Evolutionary conservation across 2,797 vertebrate species (phyloP), one percentile per base, ranked within the genome.

Genomic region (Enteromius trimaculatus): DNA sequence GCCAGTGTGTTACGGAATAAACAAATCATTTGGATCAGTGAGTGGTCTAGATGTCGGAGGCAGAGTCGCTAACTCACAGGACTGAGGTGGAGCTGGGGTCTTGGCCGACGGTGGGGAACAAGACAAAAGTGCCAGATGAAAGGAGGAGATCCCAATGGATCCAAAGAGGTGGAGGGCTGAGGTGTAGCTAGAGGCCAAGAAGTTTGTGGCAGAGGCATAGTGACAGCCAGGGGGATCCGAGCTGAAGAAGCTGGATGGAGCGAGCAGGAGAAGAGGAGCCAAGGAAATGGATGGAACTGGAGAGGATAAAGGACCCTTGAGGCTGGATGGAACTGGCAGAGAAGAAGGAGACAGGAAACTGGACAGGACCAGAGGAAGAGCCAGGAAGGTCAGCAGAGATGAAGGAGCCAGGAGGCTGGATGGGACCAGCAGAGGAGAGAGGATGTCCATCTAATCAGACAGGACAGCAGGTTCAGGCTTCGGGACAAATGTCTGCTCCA

Each of bases 1-100:
- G 37, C 37, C 37, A 34, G 3, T 86, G 85, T 88, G 85, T 53
- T 21, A 21, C 2, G 2, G 19, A 53, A 53, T 53, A 2, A 53
- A 53, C 51, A 53, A 53, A 64, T 31, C 14, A 17, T 17, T 64
- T 64, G 26, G 2, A 8, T 64, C 14, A 64, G 3, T 31, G 26
- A 53, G 19, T 53, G 51, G 2, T 53, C 51, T 53, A 2, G 19
- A 21, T 7, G 7, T 3, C 51, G 7, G 19, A 8, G 51, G 51
- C 7, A 53, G 19, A 53, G 7, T 7, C 1, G 51, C 51, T 21
- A 53, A 7, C 51, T 21, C 51, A 53, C 2, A 19, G 19, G 51
- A 21, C 19, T 21, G 6, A 7, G 51, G 17, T 51, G 17, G 6
- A 53, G 49, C 49, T 39, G 39, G 39, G 39, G 39, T 7, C 39